Base-by-base conservation (phyloP, 2,888 invertebrate genomes). In the Lithosia quadra region DNA sequence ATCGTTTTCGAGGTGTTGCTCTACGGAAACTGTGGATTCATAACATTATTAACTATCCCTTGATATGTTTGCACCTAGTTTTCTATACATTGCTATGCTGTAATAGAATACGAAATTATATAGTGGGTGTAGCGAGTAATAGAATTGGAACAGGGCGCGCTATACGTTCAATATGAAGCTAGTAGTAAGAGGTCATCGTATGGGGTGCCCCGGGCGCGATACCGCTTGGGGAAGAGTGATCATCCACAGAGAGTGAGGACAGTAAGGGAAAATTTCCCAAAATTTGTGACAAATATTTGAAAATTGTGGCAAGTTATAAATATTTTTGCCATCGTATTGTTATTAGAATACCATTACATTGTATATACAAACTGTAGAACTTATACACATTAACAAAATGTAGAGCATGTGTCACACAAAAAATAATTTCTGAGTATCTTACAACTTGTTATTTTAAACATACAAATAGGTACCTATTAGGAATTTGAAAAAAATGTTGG, bases 1-100 rank as follows among this genome's bases (percentile, higher is more conserved):
- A 92, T 91, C 91, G 91, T 91, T 91, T 91, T 90, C 83, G 89
- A 91, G 89, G 90, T 92, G 90, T 91, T 91, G 84, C 88, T 89
- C 85, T 78, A 86, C 89, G 89, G 88, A 91, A 90, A 91, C 90
- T 87, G 88, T 79, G 87, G 84, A 86, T 84, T 85, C 80, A 84
- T 86, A 86, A 85, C 81, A 84, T 83, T 84, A 85, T 86, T 75
- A 77, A 73, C 68, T 78, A 83, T 77, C 71, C 77, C 74, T 72
- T 67, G 72, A 69, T 74, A 58, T 58, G 62, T 68, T 68, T 28
- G 10, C 15, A 63, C 66, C 61, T 71, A 73, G 57, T 72, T 66
- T 62, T 58, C 22, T 58, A 66, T 81, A 78, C 82, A 84, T 82
- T 79, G 76, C 72, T 70, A 68, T 63, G 63, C 65, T 9, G 22